These are phyloP conservation scores for Lerista edwardsae DNA, from an alignment of 2,797 vertebrate genomes.

Conservation along the genomic window DNA sequence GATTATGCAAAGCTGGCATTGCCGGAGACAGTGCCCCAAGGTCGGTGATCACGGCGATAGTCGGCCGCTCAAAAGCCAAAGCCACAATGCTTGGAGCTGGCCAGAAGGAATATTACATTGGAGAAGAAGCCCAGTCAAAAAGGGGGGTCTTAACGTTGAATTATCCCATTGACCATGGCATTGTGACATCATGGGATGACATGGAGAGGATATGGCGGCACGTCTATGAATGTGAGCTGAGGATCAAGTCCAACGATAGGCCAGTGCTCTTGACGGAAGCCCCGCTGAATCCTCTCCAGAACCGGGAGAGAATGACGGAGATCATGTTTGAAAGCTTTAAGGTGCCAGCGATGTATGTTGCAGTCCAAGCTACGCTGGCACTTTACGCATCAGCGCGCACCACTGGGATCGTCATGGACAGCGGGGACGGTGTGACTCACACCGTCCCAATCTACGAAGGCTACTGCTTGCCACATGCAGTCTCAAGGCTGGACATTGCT, in stretches of 20 bases:
- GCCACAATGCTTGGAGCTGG: conserved; percentile 37
- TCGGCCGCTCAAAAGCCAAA: conserved; percentile 45
- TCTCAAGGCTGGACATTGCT: conserved; percentile 54
- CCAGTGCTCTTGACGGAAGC: conserved; percentile 52
- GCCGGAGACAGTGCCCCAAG: conserved; percentile 48
- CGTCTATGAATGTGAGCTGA: conserved; percentile 50
- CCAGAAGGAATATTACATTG: conserved; percentile 56
- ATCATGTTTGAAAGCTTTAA: conserved; percentile 59
- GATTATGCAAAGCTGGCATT: conserved; percentile 54
- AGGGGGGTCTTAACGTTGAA: conserved; percentile 44
- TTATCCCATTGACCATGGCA: conserved; percentile 51
- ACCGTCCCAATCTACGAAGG: conserved; percentile 56
- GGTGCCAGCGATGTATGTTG: conserved; percentile 39
- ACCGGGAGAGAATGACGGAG: conserved; percentile 51
- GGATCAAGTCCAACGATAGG: conserved; percentile 43
- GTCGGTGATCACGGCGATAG: conserved; percentile 48
- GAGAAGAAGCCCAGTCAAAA: conserved; percentile 53
- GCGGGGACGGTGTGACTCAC: conserved; percentile 52
- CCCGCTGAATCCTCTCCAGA: conserved; percentile 44
- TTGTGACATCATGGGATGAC: conserved; percentile 57
- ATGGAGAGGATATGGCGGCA: conserved; percentile 62
- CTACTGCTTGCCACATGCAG: conserved; percentile 46
- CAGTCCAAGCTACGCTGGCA: conserved; percentile 31
- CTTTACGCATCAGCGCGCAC: conserved; percentile 42
- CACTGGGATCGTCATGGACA: conserved; percentile 51